Conservation (phyloP, 2,113 vertebrate species). For the Willisornis vidua region DNA sequence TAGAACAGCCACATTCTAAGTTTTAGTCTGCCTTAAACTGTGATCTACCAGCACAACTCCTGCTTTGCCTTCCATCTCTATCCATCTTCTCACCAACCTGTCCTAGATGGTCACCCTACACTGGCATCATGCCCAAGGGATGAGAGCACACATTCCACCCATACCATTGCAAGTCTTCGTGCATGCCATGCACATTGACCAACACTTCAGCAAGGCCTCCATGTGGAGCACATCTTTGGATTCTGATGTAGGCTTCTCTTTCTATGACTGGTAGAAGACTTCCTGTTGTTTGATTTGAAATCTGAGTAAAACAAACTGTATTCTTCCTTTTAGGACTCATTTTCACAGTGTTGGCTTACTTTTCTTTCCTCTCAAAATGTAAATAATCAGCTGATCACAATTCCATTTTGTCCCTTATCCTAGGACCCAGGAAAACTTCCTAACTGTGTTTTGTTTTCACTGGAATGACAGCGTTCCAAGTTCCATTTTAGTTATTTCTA, state of each 20-base stretch:
- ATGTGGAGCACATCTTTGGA: background rate
- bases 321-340: background rate
- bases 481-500: background rate
- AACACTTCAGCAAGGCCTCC: background rate
- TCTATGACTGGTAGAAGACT: background rate
- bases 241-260: background rate
- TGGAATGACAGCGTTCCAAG: background rate
- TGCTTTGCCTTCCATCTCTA: background rate
- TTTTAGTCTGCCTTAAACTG: background rate
- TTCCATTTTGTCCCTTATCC: background rate
- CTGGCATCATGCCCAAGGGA: background rate
- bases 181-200: fast-evolving
- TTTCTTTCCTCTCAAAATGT: background rate
- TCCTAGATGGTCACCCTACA: background rate
- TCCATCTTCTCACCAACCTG: background rate
- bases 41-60: background rate
- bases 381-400: background rate
- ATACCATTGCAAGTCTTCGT: fast-evolving
- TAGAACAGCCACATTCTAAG: background rate
- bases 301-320: background rate
- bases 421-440: background rate
- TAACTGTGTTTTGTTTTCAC: background rate
- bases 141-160: background rate
- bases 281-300: background rate
- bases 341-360: background rate